Evolutionary conservation across 2,888 invertebrate genomes (phyloP).

Genomic region (Mellilla xanthometata): DNA sequence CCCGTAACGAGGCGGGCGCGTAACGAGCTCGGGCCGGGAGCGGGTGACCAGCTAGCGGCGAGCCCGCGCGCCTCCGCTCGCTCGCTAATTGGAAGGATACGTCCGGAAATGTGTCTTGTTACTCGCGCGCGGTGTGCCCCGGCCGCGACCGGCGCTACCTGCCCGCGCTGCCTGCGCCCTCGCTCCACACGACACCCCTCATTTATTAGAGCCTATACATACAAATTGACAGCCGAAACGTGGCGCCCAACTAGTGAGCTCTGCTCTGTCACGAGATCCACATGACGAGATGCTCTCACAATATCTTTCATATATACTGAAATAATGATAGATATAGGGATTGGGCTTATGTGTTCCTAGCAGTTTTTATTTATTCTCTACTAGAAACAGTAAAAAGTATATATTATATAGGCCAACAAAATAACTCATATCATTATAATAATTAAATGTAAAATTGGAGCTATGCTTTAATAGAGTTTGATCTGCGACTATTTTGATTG

Average conservation of each 20-base stretch:
- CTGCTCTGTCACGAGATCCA: neutral
- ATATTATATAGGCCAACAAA: too few species aligned
- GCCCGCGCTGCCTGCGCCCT: constrained; percentile 37
- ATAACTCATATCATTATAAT: too few species aligned
- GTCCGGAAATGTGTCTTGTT: constrained; percentile 75
- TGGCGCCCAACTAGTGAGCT: constrained; percentile 18
- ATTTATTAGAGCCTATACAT: constrained; percentile 66
- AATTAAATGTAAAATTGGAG: too few species aligned
- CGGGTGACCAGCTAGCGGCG: constrained; percentile 32
- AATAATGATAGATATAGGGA: too few species aligned
- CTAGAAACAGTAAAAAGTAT: too few species aligned
- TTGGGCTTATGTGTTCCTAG: too few species aligned
- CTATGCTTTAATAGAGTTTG: too few species aligned
- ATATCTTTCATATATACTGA: too few species aligned
- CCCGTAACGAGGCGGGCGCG: constrained; percentile 77
- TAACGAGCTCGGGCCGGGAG: constrained; percentile 65
- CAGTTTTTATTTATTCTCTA: too few species aligned
- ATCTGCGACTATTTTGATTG: too few species aligned
- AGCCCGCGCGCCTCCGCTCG: constrained; percentile 33
- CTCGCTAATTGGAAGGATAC: constrained; percentile 75
- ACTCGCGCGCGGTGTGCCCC: too few species aligned
- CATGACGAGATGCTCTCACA: too few species aligned
- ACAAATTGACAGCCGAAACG: constrained; percentile 60
- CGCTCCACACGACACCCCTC: constrained; percentile 57
- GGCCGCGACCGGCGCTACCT: constrained; percentile 60